These are phyloP conservation scores for Geococcyx californianus DNA, from an alignment of 2,113 vertebrate species.

Conservation along the genomic window DNA sequence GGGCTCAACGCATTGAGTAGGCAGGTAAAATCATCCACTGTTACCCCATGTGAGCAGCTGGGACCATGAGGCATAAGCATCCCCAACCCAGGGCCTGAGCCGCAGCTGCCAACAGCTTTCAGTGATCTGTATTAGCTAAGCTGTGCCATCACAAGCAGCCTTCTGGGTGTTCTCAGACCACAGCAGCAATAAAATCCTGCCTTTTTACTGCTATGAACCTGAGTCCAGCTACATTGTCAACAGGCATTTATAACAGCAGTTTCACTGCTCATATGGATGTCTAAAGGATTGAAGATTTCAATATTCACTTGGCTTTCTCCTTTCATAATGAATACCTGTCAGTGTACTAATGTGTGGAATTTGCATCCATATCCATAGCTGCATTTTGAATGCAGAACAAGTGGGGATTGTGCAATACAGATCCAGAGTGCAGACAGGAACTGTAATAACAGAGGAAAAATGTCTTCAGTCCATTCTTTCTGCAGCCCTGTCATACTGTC, in stretches of 20 bases:
- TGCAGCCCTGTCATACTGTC: not conserved
- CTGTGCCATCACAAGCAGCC: not conserved
- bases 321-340: not conserved
- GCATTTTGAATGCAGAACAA: not conserved
- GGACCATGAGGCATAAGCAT: not conserved
- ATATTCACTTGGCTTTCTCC: not conserved
- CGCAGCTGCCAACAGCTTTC: not conserved
- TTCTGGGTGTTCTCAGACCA: not conserved
- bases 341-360: not conserved
- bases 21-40: not conserved
- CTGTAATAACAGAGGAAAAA: not conserved
- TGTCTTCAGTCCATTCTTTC: not conserved
- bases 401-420: not conserved
- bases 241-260: not conserved
- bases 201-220: not conserved
- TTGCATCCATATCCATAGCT: not conserved
- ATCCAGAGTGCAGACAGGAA: not conserved
- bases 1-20: not conserved
- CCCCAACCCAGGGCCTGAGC: not conserved
- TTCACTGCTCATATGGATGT: not conserved
- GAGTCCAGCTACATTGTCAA: constrained; percentile 1
- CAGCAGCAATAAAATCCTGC: not conserved
- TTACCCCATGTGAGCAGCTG: rapidly evolving
- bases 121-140: not conserved
- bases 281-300: not conserved